phyloP scores from a whole-genome alignment of 2,797 vertebrate species.

The Cirrhinus molitorella region DNA sequence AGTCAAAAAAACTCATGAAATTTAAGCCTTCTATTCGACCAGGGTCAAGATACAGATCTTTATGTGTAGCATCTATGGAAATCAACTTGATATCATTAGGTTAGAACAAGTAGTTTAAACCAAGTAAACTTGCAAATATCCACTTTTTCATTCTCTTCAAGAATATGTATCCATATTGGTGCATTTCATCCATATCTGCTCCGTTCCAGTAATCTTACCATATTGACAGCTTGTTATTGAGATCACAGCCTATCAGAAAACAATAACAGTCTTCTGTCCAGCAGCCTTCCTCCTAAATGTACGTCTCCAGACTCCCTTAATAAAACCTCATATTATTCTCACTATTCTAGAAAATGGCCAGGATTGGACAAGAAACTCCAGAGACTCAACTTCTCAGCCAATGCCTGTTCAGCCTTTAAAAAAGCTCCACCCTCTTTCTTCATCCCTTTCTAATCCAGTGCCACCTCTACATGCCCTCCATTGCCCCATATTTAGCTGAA shows the following conservation, averaged over 20 bases:
- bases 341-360: conserved; percentile 60
- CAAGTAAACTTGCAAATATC: not conserved
- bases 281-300: conserved; percentile 54
- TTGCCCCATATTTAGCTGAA: conserved; percentile 78
- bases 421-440: conserved; percentile 55
- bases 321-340: conserved; percentile 69
- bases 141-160: not conserved
- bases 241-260: conserved; percentile 33
- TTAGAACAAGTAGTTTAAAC: not conserved
- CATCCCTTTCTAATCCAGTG: conserved; percentile 68
- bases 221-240: conserved; percentile 64
- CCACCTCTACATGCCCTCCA: conserved; percentile 51
- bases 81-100: not conserved
- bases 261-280: conserved; percentile 39
- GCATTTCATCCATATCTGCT: conserved; percentile 3
- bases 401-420: conserved; percentile 66
- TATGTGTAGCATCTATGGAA: not conserved
- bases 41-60: not conserved
- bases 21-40: no score
- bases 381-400: conserved; percentile 67
- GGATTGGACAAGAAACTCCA: conserved; percentile 72
- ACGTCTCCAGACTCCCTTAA: conserved; percentile 53
- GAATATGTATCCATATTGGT: not conserved
- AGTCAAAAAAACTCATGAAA: not conserved
- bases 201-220: conserved; percentile 74